These are phyloP conservation scores for Procavia capensis DNA, from an alignment of 2,113 vertebrate species.

Conservation along the genomic window DNA sequence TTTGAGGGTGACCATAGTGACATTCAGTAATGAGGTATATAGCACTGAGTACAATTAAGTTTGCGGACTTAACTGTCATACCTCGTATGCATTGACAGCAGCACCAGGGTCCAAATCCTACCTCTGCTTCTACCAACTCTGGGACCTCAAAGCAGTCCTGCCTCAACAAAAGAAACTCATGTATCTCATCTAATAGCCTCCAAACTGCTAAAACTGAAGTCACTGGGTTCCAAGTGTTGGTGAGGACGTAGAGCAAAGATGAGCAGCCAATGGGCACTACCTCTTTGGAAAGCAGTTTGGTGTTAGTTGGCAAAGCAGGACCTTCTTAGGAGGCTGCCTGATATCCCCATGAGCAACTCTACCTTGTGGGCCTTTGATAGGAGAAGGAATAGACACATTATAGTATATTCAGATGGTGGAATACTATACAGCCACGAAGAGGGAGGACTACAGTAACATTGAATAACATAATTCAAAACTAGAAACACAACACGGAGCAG, in stretches of 20 bases:
- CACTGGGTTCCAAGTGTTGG: background rate
- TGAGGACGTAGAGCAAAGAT: background rate
- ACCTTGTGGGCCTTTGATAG: background rate
- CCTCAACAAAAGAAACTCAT: background rate
- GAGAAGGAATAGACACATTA: fast-evolving
- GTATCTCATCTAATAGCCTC: background rate
- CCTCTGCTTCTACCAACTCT: background rate
- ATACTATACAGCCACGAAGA: background rate
- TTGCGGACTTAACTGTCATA: too few species aligned
- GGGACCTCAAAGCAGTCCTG: background rate
- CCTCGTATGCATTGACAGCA: too few species aligned
- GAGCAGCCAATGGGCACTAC: background rate
- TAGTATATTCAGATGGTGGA: background rate
- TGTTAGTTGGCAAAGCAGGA: background rate
- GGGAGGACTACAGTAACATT: background rate
- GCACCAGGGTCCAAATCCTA: background rate
- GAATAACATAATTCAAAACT: background rate
- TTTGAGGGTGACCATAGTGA: too few species aligned
- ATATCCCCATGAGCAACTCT: background rate
- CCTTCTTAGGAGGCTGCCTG: background rate
- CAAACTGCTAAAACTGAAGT: background rate
- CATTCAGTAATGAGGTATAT: too few species aligned
- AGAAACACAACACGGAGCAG: background rate
- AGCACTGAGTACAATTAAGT: too few species aligned
- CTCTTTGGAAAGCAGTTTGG: background rate